Conservation (phyloP, 2,888 invertebrate species). For the Globia sparganii region DNA sequence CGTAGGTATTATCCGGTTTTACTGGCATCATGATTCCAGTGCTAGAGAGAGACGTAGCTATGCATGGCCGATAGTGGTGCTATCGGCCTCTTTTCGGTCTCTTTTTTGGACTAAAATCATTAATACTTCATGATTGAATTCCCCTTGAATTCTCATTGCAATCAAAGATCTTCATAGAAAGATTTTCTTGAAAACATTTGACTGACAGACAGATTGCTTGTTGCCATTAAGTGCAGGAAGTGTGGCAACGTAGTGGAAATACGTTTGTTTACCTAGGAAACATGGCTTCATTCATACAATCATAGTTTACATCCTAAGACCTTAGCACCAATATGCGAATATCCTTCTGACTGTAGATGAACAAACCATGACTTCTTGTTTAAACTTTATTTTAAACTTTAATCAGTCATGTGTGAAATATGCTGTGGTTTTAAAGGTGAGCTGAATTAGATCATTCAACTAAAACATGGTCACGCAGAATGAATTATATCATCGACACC, state of each 20-base stretch:
- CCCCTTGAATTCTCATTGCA: too few relatives aligned
- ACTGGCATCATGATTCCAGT: too few relatives aligned
- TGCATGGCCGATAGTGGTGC: too few relatives aligned
- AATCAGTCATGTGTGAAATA: neutral
- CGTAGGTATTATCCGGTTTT: too few relatives aligned
- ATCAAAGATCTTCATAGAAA: neutral
- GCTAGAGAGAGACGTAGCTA: too few relatives aligned
- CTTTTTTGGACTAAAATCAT: too few relatives aligned
- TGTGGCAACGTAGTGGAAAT: slow-evolving; percentile 59
- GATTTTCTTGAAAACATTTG: slow-evolving; percentile 2
- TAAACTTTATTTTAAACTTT: neutral
- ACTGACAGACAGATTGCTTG: neutral
- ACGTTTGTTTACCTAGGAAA: slow-evolving; percentile 54
- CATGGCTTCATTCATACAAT: slow-evolving; percentile 54
- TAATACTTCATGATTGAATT: too few relatives aligned
- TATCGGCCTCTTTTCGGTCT: too few relatives aligned
- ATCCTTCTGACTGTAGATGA: slow-evolving; percentile 35
- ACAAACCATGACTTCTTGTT: slow-evolving; percentile 3
- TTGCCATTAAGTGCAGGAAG: slow-evolving; percentile 55
- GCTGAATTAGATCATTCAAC: neutral
- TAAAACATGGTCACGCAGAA: neutral
- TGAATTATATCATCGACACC: too few relatives aligned
- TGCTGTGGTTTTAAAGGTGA: too few relatives aligned
- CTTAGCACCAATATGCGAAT: slow-evolving; percentile 55
- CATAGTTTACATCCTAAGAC: slow-evolving; percentile 51